These are phyloP conservation scores for Nemotelus nigrinus DNA, from an alignment of 2,888 invertebrate species.

Conservation along the genomic window DNA sequence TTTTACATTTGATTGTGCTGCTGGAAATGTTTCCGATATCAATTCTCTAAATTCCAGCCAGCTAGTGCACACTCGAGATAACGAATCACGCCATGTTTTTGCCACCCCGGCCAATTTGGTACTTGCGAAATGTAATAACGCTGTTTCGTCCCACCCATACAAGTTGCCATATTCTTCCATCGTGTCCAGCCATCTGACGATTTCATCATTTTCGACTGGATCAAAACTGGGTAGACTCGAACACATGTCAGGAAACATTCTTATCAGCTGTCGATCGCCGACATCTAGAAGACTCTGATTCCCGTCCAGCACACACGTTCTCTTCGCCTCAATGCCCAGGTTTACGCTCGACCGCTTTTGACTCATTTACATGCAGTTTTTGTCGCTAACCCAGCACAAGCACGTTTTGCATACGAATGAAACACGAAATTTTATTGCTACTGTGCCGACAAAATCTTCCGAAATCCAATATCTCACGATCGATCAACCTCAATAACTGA, in stretches of 20 bases:
- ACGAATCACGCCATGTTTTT: constrained; percentile 1
- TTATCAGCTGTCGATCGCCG: too few species aligned
- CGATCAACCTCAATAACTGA: too few species aligned
- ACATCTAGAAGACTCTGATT: too few species aligned
- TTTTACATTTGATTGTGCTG: background rate
- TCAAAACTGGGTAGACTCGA: background rate
- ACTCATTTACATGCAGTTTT: too few species aligned
- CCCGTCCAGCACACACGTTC: too few species aligned
- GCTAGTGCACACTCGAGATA: background rate
- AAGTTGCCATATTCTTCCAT: background rate
- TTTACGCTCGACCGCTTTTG: too few species aligned
- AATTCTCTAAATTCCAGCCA: background rate
- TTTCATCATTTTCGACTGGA: background rate
- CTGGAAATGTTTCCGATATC: background rate
- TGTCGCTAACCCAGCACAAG: too few species aligned
- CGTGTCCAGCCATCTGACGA: background rate
- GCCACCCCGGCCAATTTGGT: background rate
- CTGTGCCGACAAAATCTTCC: too few species aligned
- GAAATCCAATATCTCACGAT: too few species aligned
- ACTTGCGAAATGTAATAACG: background rate
- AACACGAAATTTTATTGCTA: too few species aligned
- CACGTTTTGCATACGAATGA: too few species aligned
- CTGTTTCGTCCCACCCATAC: background rate
- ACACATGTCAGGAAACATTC: background rate
- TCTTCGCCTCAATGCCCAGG: too few species aligned